Evolutionary conservation across 2,797 vertebrate species (phyloP), one percentile per base, ranked within the genome.

Genomic region (Denticeps clupeoides): DNA sequence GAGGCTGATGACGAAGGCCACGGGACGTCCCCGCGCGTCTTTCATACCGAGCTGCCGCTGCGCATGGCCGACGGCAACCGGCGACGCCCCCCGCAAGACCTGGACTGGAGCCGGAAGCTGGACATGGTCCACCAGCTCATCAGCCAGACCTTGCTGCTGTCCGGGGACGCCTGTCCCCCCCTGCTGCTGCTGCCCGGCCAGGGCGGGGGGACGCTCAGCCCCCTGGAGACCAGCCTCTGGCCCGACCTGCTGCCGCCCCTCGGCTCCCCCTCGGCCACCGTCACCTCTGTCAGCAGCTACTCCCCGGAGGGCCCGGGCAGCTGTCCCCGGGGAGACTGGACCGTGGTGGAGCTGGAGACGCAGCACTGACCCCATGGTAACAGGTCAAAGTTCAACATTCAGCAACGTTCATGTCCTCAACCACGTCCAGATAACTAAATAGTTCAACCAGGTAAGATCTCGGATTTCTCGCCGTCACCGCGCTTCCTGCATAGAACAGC

Each of bases 331-430:
- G 88, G 85, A 1, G 86, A 91, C 69, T 93, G 90, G 90, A 93
- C 87, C 0, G 87, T 91, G 47, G 90, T 93, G 52, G 89, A 92
- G 66, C 80, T 91, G 59, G 90, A 93, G 75, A 91, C 89, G 2
- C 87, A 89, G 44, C 90, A 93, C 68, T 93, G 66, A 85, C n/a
- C n/a, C n/a, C n/a, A n/a, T n/a, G n/a, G n/a, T n/a, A n/a, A n/a
- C n/a, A n/a, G n/a, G n/a, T n/a, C n/a, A n/a, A n/a, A n/a, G n/a
- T n/a, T n/a, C n/a, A n/a, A n/a, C n/a, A n/a, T n/a, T n/a, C n/a
- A n/a, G n/a, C n/a, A n/a, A n/a, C n/a, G n/a, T n/a, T n/a, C n/a
- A n/a, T n/a, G n/a, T n/a, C n/a, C n/a, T n/a, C n/a, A n/a, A n/a
- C n/a, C n/a, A n/a, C n/a, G n/a, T n/a, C n/a, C n/a, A n/a, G n/a